phyloP scores from a whole-genome alignment of 2,888 invertebrate genomes.

The Aleiodes leptofemur region DNA sequence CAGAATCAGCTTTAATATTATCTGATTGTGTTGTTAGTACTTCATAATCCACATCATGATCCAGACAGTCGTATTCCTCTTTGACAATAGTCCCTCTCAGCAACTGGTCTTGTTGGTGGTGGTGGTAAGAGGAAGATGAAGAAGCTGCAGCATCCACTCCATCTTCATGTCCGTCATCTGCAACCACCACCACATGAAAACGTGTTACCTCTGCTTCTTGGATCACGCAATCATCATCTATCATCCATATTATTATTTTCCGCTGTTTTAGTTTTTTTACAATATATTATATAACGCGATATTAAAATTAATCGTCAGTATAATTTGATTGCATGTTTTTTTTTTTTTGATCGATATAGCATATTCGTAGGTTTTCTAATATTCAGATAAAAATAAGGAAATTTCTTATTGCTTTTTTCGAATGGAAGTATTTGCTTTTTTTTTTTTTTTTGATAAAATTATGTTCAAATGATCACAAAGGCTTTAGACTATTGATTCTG shows the following conservation, averaged over 20 bases:
- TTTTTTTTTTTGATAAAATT: not conserved
- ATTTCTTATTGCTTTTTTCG: not conserved
- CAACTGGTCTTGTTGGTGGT: conserved; percentile 70
- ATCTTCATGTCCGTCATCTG: conserved; percentile 74
- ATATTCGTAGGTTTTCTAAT: not conserved
- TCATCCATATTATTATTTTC: conserved; percentile 25
- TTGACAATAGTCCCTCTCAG: conserved; percentile 40
- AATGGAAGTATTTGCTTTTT: conserved; percentile 1
- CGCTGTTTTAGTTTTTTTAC: not conserved
- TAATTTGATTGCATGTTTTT: not conserved
- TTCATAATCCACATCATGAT: conserved; percentile 52
- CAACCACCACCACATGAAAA: conserved; percentile 69
- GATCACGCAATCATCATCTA: not conserved
- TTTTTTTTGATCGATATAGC: too few species aligned
- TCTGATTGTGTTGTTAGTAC: not conserved
- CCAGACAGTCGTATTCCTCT: conserved; percentile 58
- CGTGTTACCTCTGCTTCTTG: conserved; percentile 35
- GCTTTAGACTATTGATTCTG: conserved; percentile 59
- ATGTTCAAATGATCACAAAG: conserved; percentile 42
- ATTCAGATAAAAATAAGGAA: not conserved
- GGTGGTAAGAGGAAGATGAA: conserved; percentile 65
- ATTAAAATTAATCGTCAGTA: not conserved
- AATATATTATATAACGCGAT: not conserved
- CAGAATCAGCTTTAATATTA: not conserved
- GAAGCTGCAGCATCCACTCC: conserved; percentile 65